Conservation (phyloP, 1,140 invertebrate genomes). For the Laupala kohalensis region DNA sequence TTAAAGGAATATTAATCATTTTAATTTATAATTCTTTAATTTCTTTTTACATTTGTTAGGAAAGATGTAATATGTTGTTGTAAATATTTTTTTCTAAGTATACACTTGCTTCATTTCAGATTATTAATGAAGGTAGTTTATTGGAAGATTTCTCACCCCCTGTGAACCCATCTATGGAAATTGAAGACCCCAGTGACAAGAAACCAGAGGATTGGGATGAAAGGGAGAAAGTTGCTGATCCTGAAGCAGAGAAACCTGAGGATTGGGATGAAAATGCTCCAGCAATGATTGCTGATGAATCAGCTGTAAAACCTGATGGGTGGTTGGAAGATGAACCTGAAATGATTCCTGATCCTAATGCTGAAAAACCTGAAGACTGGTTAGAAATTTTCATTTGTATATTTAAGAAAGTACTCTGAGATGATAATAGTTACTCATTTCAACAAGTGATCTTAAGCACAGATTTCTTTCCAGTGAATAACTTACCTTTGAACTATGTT, state of each 20-base stretch:
- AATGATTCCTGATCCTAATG: conserved; percentile 76
- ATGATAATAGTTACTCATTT: neutral
- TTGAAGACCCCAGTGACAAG: conserved; percentile 84
- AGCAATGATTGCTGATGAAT: conserved; percentile 75
- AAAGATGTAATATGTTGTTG: neutral
- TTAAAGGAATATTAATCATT: too few relatives aligned
- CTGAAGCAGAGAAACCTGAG: conserved; percentile 72
- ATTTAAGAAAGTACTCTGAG: too few relatives aligned
- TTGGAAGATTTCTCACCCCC: conserved; percentile 83
- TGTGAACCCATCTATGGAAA: conserved; percentile 89
- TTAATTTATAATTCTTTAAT: neutral
- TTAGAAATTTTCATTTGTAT: conserved; percentile 20
- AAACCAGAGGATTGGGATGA: conserved; percentile 96
- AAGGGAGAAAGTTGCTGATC: conserved; percentile 87
- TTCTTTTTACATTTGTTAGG: neutral
- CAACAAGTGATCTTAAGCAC: too few relatives aligned
- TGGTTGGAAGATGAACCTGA: conserved; percentile 91
- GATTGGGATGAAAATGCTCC: conserved; percentile 94
- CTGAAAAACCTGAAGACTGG: conserved; percentile 87
- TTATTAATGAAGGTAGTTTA: conserved; percentile 73
- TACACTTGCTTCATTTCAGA: conserved; percentile 14
- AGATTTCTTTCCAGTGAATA: too few relatives aligned
- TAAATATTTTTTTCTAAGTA: too few relatives aligned
- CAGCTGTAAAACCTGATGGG: conserved; percentile 74
- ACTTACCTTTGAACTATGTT: too few relatives aligned